Evolutionary conservation across 2,888 invertebrate species (phyloP), one percentile per base, ranked within the genome.

Genomic region (Meteorus colon): DNA sequence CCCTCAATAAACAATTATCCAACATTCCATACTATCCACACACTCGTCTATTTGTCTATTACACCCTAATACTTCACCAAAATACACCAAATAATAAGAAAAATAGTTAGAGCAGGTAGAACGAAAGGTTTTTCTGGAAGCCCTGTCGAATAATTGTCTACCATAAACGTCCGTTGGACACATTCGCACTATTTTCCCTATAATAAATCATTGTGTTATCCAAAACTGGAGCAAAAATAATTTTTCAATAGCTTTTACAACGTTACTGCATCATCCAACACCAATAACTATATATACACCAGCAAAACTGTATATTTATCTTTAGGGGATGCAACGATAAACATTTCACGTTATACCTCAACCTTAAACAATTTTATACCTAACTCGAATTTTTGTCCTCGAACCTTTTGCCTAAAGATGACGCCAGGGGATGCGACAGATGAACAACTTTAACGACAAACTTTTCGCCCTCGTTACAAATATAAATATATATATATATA

Each of bases 161-260:
- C 12, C 41, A 41, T 41, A 12, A 41, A 41, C 8, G 34, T 34
- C 34, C 34, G 34, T 34, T 34, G 34, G 34, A 34, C 1, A 34
- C 34, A 34, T 34, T 34, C 8, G 41, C 41, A 12, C 19, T 16
- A 4, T 14, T 48, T 48, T 4, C 6, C 24, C 68, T 31, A 69
- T 79, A 82, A 79, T 86, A 86, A 86, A 86, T 86, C 84, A 82
- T 72, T 79, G 76, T 70, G 82, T 86, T 86, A 73, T 78, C 78
- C 81, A 82, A 86, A 86, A 86, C 83, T 86, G 79, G 84, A 86
- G 84, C 84, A 85, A 78, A 75, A 79, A 41, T 41, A 73, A 75
- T 80, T 55, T 79, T 79, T 78, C 80, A 81, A 86, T 81, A 75
- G 78, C 63, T 83, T 84, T 83, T 84, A 81, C 70, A 72, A 65